Conservation (phyloP, 2,113 vertebrate genomes). For the Balaenoptera acutorostrata region DNA sequence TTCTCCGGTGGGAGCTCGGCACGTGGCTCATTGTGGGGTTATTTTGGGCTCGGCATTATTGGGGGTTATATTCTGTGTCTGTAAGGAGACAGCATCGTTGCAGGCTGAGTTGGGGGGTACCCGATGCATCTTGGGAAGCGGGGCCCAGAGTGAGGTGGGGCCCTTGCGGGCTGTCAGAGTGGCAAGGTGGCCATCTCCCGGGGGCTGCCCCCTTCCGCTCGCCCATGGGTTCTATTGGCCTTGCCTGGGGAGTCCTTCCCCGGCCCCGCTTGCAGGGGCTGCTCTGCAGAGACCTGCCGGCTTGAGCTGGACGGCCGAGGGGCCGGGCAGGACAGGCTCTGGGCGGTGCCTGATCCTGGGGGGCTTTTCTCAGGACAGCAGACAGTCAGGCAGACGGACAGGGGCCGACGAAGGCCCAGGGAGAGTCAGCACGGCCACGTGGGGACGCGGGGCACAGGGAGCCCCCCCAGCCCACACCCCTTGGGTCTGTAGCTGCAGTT, state of each 20-base stretch:
- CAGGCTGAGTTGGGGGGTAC: not conserved
- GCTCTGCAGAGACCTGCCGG: not conserved
- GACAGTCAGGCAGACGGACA: not conserved
- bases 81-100: not conserved
- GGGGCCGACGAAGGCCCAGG: rapidly evolving
- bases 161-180: rapidly evolving
- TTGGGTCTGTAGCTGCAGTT: not conserved
- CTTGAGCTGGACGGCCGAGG: rapidly evolving
- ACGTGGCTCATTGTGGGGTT: conserved; percentile 9
- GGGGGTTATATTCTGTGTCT: conserved; percentile 55
- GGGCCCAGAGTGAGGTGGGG: not conserved
- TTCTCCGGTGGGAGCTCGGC: not conserved
- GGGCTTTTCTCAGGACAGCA: not conserved
- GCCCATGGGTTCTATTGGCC: not conserved
- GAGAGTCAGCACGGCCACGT: not conserved
- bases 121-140: rapidly evolving
- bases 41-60: conserved; percentile 58
- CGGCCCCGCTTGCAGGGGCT: rapidly evolving
- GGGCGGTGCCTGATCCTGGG: not conserved
- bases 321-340: not conserved
- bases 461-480: too few relatives aligned
- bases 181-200: not conserved
- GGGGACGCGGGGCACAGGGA: too few relatives aligned
- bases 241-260: not conserved
- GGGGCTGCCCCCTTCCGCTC: not conserved